Base-by-base conservation (phyloP, 2,888 invertebrate species). In the Pyrgus malvae region DNA sequence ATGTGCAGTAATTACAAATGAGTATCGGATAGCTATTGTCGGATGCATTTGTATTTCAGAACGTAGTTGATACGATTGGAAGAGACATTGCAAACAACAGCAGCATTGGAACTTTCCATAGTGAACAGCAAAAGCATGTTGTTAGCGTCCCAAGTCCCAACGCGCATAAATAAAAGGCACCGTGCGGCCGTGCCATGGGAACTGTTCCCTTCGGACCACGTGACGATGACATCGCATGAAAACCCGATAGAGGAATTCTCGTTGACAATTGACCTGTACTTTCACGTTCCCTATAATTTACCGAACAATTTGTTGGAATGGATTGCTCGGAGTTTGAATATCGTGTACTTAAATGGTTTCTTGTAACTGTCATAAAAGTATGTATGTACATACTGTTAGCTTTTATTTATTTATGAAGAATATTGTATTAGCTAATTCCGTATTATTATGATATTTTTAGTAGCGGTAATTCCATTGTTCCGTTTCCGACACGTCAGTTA, bases 101-200 rank as follows among this genome's bases (percentile, higher is more conserved):
- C 23, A 23, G 6, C 3, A 23, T 6, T 23, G 16, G 19, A 11
- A 25, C 23, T 41, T 41, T 14, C 41, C 8, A 23, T 25, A 41
- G 5, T 14, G 11, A 7, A 25, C 25, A 27, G 41, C 8, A 25
- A 25, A 25, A 25, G 25, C 41, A 41, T 21, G 19, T 21, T 17
- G 27, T 31, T 11, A 11, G 12, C 38, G 48, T 27, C n/a, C n/a
- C n/a, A n/a, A n/a, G n/a, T n/a, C n/a, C 44, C 37, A 25, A 37
- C 35, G 11, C 25, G 25, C 23, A 57, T 55, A 54, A 51, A 57
- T 57, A 59, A 55, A 59, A 51, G 21, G 49, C 42, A 37, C n/a
- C n/a, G n/a, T n/a, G n/a, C n/a, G n/a, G n/a, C 23, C n/a, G 31
- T 33, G 46, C 21, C 33, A 33, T 23, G 55, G 50, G 55, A 55